Conservation (phyloP, 1,140 invertebrate species). For the Yoshiicerus persimilis region DNA sequence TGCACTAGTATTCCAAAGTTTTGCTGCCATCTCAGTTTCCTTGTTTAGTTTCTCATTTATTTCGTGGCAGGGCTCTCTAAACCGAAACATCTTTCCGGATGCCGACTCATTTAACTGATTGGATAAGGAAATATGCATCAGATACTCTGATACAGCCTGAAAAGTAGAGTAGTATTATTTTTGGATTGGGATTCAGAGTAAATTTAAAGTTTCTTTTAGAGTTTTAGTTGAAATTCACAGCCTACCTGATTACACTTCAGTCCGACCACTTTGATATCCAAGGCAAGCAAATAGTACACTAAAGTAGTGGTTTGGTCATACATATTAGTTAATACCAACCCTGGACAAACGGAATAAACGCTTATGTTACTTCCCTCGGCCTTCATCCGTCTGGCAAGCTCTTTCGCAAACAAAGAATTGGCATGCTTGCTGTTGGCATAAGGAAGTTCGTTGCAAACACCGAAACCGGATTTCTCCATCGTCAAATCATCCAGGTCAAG, state of each 20-base stretch:
- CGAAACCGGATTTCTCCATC: not conserved
- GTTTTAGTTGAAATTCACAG: too few species aligned
- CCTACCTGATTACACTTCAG: not conserved
- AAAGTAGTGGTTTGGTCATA: not conserved
- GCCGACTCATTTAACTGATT: not conserved
- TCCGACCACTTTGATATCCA: not conserved
- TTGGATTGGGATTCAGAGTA: too few species aligned
- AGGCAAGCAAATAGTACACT: not conserved
- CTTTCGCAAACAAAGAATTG: not conserved
- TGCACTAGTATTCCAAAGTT: not conserved
- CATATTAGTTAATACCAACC: not conserved
- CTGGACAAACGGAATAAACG: slow-evolving; percentile 44
- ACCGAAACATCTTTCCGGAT: slow-evolving; percentile 44
- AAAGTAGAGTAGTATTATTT: too few species aligned
- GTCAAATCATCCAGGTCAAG: not conserved
- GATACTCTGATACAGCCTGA: not conserved
- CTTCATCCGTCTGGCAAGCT: slow-evolving; percentile 49
- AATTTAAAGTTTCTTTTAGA: too few species aligned
- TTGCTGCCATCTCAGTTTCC: not conserved
- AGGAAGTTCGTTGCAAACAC: not conserved
- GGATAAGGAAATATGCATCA: not conserved
- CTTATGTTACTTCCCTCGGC: slow-evolving; percentile 54
- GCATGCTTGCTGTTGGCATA: slow-evolving; percentile 53
- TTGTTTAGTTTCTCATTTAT: not conserved
- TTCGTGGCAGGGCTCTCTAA: not conserved